Evolutionary conservation across 2,113 vertebrate species (phyloP).

Genomic region (Centropus bengalensis): DNA sequence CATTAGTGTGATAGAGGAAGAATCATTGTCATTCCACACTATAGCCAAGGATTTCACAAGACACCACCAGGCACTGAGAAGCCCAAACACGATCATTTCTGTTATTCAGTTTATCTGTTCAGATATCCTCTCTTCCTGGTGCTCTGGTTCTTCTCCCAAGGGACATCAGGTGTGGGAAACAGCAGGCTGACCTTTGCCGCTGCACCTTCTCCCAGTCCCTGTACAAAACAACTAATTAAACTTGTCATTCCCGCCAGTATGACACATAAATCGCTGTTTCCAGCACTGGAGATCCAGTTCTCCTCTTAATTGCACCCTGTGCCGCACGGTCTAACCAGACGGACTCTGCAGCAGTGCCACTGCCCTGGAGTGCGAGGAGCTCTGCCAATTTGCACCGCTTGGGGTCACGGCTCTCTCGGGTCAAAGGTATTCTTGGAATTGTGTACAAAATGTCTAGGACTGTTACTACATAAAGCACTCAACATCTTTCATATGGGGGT

Average conservation of each 20-base stretch:
- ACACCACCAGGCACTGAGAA: neutral
- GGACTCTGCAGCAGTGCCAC: neutral
- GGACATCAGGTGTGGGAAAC: neutral
- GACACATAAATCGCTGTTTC: neutral
- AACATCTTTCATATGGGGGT: neutral
- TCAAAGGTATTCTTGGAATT: neutral
- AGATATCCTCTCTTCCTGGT: neutral
- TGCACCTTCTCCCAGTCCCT: neutral
- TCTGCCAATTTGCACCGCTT: neutral
- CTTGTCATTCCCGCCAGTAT: neutral
- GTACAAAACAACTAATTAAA: neutral
- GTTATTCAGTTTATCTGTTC: neutral
- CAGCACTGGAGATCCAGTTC: neutral
- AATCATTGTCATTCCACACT: neutral
- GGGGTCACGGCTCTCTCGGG: neutral
- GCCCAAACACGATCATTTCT: neutral
- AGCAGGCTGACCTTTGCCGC: neutral
- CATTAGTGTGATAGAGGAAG: no score
- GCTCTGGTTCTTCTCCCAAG: neutral
- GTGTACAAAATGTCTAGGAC: neutral
- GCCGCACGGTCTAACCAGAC: neutral
- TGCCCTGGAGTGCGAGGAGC: neutral
- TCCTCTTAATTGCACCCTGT: neutral
- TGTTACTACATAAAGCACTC: rapidly evolving
- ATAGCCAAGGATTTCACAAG: neutral